Evolutionary conservation across 2,113 vertebrate species (phyloP).

Genomic region (Octodon degus): DNA sequence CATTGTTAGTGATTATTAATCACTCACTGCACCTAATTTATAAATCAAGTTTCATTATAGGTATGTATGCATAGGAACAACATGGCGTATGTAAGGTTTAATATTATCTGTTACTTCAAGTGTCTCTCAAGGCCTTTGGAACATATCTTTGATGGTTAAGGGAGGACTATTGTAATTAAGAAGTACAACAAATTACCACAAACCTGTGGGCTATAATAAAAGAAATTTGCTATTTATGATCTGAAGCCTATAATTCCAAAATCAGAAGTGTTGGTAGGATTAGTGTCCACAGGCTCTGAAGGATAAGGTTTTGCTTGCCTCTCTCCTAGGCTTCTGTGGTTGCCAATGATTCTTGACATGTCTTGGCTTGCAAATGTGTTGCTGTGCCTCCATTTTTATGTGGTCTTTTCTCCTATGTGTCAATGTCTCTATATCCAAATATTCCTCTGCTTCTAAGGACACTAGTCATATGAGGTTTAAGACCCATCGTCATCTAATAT

Average conservation of each 20-base stretch:
- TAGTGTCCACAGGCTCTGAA: background rate
- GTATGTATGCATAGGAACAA: background rate
- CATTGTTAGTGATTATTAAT: background rate
- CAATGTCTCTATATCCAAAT: background rate
- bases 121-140: too few relatives aligned
- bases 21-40: background rate
- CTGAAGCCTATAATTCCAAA: background rate
- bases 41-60: background rate
- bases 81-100: background rate
- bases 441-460: background rate
- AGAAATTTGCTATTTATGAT: background rate
- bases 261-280: background rate
- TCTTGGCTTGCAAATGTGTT: background rate
- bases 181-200: background rate
- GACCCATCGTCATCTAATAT: background rate
- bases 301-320: background rate
- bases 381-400: background rate
- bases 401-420: background rate
- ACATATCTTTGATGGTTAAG: background rate
- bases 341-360: background rate
- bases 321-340: background rate
- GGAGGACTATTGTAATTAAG: background rate
- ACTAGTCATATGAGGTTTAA: background rate
- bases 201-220: background rate
- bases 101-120: background rate